Evolutionary conservation across 2,113 vertebrate species (phyloP).

Genomic region (Nyctibius bracteatus): DNA sequence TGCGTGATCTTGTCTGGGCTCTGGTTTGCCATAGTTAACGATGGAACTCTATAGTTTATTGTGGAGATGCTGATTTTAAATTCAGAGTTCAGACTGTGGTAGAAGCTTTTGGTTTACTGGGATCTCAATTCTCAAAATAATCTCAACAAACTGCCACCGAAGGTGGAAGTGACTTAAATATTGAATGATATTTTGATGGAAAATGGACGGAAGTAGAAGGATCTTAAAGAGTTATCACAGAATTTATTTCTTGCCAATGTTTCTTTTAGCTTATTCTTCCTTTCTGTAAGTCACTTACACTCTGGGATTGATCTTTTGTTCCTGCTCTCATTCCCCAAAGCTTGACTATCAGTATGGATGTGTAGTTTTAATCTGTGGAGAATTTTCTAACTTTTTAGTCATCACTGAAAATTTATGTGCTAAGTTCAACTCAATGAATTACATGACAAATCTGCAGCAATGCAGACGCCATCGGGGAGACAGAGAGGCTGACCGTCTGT

Average conservation of each 20-base stretch:
- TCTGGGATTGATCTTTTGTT: not conserved
- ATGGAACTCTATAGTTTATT: not conserved
- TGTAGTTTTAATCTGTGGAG: not conserved
- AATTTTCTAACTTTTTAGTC: slow-evolving; percentile 43
- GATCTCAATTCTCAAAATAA: not conserved
- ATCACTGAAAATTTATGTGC: slow-evolving; percentile 52
- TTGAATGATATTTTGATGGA: not conserved
- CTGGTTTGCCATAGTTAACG: not conserved
- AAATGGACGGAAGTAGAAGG: not conserved
- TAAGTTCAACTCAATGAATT: slow-evolving; percentile 16
- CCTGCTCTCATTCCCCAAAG: not conserved
- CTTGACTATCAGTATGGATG: not conserved
- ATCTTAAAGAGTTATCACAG: not conserved
- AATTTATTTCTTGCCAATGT: not conserved
- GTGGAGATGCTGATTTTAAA: not conserved
- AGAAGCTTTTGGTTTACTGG: not conserved
- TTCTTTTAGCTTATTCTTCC: not conserved
- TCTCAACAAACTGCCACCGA: not conserved
- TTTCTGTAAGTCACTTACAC: not conserved
- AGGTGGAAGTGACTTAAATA: not conserved
- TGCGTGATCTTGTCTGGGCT: not conserved
- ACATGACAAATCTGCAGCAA: slow-evolving; percentile 21
- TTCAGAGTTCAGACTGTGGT: not conserved
- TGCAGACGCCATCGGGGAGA: slow-evolving; percentile 53
- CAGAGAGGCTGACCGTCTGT: slow-evolving; percentile 23